Percentiles rank a stretch among this genome's conserved stretches.
Conservation (phyloP, 2,888 invertebrate genomes). For the Drosophila birchii region DNA sequence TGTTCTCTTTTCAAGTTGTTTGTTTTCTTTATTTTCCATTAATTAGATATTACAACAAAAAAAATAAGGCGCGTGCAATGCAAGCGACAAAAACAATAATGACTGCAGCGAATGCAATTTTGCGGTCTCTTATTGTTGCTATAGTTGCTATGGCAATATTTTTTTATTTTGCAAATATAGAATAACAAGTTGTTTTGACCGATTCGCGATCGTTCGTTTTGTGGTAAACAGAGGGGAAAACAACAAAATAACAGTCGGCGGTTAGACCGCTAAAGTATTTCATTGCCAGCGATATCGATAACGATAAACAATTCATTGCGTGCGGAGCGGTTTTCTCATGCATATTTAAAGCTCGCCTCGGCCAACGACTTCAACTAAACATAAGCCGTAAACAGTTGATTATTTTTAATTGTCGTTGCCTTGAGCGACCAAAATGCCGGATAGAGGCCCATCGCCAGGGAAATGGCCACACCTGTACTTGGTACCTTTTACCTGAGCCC, state of each 20-base stretch:
- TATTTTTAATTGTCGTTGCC: conserved; percentile 61
- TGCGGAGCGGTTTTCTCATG: conserved; percentile 51
- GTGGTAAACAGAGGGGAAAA: conserved; percentile 70
- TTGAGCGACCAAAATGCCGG: conserved; percentile 53
- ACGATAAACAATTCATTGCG: conserved; percentile 60
- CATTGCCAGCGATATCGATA: conserved; percentile 65
- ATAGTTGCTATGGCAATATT: conserved; percentile 44
- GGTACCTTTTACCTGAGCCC: conserved; percentile 32
- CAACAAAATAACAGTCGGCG: conserved; percentile 41
- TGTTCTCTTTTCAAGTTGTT: neutral
- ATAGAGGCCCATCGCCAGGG: conserved; percentile 3
- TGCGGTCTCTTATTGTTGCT: conserved; percentile 48
- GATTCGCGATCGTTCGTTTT: conserved; percentile 41
- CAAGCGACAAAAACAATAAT: conserved; percentile 44
- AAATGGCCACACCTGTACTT: conserved; percentile 56
- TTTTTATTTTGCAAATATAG: conserved; percentile 37
- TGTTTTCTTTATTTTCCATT: conserved; percentile 12
- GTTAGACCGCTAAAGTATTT: conserved; percentile 63
- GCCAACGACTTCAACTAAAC: conserved; percentile 51
- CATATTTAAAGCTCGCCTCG: conserved; percentile 44
- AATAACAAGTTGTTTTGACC: conserved; percentile 79
- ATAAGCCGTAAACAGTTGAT: conserved; percentile 51
- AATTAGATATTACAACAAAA: conserved; percentile 36
- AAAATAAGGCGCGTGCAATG: conserved; percentile 58
- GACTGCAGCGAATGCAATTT: conserved; percentile 32